Percentiles rank a stretch among this genome's conserved stretches.
These are phyloP conservation scores for Tiaroga cobitis DNA, from an alignment of 2,797 vertebrate genomes.

Conservation along the genomic window DNA sequence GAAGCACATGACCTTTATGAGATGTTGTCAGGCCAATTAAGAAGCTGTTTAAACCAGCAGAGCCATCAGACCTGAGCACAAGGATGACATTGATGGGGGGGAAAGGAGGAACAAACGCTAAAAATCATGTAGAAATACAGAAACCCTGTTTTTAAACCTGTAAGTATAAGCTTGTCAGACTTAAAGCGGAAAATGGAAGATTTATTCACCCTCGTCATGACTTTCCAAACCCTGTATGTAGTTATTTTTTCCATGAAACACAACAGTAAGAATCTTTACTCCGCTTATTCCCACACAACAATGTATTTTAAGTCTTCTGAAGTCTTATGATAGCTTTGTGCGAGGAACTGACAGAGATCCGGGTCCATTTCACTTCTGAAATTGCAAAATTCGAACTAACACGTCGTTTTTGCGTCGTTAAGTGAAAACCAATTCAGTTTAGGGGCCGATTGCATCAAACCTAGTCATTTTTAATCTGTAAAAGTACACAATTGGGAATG, in stretches of 20 bases:
- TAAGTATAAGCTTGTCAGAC: background rate
- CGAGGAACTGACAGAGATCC: background rate
- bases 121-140: background rate
- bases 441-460: background rate
- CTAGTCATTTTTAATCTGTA: background rate
- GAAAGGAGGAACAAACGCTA: background rate
- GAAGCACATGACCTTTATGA: conserved; percentile 65
- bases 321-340: background rate
- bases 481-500: too few species aligned
- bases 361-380: background rate
- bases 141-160: background rate
- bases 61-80: background rate
- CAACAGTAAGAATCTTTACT: background rate
- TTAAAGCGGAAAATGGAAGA: background rate
- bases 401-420: background rate
- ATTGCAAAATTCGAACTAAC: background rate
- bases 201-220: background rate
- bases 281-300: background rate
- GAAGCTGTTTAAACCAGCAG: conserved; percentile 57
- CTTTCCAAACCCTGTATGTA: background rate
- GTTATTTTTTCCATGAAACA: background rate
- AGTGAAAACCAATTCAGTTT: background rate
- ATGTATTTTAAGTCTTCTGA: background rate
- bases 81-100: conserved; percentile 41
- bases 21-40: conserved; percentile 64